Evolutionary conservation across 2,888 invertebrate genomes (phyloP).

Genomic region (Pegoplata infirma): DNA sequence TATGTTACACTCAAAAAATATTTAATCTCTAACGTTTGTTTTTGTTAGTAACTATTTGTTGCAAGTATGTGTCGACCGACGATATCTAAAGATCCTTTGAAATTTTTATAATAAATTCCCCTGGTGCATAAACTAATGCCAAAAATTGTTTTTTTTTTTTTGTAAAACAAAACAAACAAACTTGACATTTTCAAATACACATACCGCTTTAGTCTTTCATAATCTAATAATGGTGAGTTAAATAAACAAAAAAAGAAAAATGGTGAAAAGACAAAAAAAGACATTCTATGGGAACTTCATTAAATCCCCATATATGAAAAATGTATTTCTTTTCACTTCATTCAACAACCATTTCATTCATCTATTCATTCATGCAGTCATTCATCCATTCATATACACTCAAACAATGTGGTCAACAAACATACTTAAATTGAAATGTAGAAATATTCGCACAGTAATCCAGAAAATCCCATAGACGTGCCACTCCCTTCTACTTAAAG

Average conservation of each 20-base stretch:
- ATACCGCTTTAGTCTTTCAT: conserved; percentile 28
- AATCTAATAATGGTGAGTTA: conserved; percentile 36
- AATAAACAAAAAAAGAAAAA: conserved; percentile 20
- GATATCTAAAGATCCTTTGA: no score
- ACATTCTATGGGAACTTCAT: conserved; percentile 70
- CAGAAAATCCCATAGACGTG: conserved; percentile 45
- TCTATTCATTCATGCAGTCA: background rate
- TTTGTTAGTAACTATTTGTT: conserved; percentile 31
- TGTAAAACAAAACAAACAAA: background rate
- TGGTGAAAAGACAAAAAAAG: conserved; percentile 29
- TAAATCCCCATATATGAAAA: conserved; percentile 67
- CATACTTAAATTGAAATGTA: conserved; percentile 45
- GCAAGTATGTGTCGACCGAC: no score
- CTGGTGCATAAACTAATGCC: conserved; percentile 2
- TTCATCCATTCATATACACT: background rate
- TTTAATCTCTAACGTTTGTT: conserved; percentile 39
- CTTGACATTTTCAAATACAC: conserved; percentile 35
- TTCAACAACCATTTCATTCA: conserved; percentile 13
- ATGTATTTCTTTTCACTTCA: background rate
- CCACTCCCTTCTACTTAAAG: conserved; percentile 31
- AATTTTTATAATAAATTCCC: conserved; percentile 51
- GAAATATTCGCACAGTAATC: conserved; percentile 53
- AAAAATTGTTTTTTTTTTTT: background rate
- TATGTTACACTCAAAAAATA: background rate
- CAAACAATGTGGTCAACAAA: conserved; percentile 43